phyloP scores from a whole-genome alignment of 2,888 invertebrate genomes.

The Amphipyra tragopoginis region DNA sequence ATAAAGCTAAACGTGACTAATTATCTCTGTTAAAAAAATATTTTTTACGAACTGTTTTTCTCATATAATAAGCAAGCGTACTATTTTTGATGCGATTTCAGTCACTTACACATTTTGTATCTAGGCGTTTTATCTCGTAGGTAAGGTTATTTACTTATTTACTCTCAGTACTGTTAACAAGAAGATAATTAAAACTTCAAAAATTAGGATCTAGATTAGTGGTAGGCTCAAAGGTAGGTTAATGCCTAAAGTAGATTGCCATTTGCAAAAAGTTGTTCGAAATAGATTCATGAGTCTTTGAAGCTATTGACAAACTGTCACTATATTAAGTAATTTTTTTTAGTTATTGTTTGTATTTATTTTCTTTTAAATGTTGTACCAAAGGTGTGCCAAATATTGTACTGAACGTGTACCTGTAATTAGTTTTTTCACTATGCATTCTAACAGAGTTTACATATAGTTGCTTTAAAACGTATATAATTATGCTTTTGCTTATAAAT shows the following conservation, averaged over 20 bases:
- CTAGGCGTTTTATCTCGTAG: not conserved
- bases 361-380: not conserved
- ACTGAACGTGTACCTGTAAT: slow-evolving; percentile 22
- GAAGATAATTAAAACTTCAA: slow-evolving; percentile 9
- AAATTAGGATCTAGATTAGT: slow-evolving; percentile 26
- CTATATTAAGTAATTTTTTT: slow-evolving; percentile 1
- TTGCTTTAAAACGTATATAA: slow-evolving; percentile 16
- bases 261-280: slow-evolving; percentile 26
- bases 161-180: not conserved
- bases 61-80: not conserved
- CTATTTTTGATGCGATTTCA: not conserved
- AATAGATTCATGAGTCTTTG: slow-evolving; percentile 17
- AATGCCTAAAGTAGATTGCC: slow-evolving; percentile 15
- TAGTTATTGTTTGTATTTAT: slow-evolving; percentile 5
- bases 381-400: slow-evolving; percentile 39
- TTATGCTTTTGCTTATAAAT: slow-evolving; percentile 26
- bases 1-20: not conserved
- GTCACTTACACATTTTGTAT: not conserved
- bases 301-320: slow-evolving; percentile 4
- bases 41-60: not conserved
- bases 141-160: not conserved
- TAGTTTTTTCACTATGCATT: slow-evolving; percentile 13
- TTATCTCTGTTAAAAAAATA: not conserved
- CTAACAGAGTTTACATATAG: not conserved
- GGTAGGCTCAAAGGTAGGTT: slow-evolving; percentile 25